A percentile compares a stretch with the other conserved stretches of the same genome.
phyloP scores from a whole-genome alignment of 2,797 vertebrate genomes.

The Brachymystax lenok region DNA sequence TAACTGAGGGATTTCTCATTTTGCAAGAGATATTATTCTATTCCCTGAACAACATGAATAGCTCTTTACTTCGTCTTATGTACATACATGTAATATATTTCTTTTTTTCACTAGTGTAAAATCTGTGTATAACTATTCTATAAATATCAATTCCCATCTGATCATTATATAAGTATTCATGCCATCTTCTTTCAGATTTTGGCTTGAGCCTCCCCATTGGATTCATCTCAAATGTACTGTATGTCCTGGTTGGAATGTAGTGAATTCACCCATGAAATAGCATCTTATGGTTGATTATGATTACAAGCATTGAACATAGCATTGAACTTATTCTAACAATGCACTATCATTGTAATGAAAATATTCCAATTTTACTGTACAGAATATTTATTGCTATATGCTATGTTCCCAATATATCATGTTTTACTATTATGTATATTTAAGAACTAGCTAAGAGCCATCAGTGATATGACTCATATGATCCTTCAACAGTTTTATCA shows the following conservation, averaged over 20 bases:
- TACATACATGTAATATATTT: conserved; percentile 27
- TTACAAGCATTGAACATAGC: conserved; percentile 28
- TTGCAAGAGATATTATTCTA: conserved; percentile 12
- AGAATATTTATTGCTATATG: conserved; percentile 38
- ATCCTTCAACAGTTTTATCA: not conserved
- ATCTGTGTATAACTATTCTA: conserved; percentile 28
- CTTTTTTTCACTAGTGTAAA: conserved; percentile 40
- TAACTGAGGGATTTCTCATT: conserved; percentile 16
- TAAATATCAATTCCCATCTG: conserved; percentile 39
- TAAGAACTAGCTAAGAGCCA: conserved; percentile 20
- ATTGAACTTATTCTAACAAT: conserved; percentile 37
- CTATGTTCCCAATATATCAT: not conserved
- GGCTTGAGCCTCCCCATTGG: conserved; percentile 17
- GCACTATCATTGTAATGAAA: conserved; percentile 55
- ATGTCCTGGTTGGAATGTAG: conserved; percentile 2
- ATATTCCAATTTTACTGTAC: conserved; percentile 51
- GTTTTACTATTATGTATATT: conserved; percentile 46
- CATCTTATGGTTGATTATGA: conserved; percentile 15
- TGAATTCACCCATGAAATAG: conserved; percentile 15
- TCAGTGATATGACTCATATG: conserved; percentile 16
- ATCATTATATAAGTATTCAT: conserved; percentile 45
- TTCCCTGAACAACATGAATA: not conserved
- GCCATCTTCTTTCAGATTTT: conserved; percentile 23
- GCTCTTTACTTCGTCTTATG: not conserved
- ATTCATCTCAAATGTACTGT: conserved; percentile 1